Evolutionary conservation across 1,140 invertebrate species (phyloP), one percentile per base, ranked within the genome.

Genomic region (Leptestheria dahalacensis): DNA sequence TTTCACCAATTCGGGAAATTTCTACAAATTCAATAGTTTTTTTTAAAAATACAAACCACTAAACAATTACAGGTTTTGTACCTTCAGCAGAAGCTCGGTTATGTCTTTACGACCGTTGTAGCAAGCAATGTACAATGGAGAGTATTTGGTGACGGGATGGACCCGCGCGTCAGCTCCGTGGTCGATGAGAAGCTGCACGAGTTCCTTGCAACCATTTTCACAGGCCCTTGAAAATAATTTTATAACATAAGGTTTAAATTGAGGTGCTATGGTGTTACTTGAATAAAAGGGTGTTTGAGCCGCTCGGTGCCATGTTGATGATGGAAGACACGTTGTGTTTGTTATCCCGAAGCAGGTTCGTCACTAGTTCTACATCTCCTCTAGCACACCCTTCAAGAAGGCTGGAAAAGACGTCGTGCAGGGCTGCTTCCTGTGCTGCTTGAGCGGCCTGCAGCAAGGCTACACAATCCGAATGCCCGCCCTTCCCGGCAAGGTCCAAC

Each of bases 41-140:
- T 25, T 25, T 21, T 52, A 62, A 2, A 46, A 20, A 25, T 25
- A 11, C 15, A 3, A 62, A 18, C 47, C 58, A 59, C 24, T n/a
- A 48, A 46, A 21, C 6, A 59, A 56, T 61, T 60, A 11, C 58
- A 61, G 46, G 41, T 15, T 41, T 41, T 41, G 56, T 66, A 78
- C 74, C 68, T 78, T 78, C 10, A 97, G 72, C 51, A 97, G 72
- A 50, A 91, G 70, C 64, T 85, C 79, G 0, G 86, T 84, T 58
- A 96, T 86, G 51, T 89, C 83, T 61, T 78, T 74, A 70, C 86
- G 82, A 1, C 89, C 90, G 70, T 88, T 85, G 68, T 90, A 87
- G 67, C 86, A 87, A 6, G 92, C 88, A 53, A 91, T 85, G 70
- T 97, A 95, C 0, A 97, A 73, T 0, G 94, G 90, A 4, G 89